Evolutionary conservation across 2,113 vertebrate genomes (phyloP).

Genomic region (Meles meles): DNA sequence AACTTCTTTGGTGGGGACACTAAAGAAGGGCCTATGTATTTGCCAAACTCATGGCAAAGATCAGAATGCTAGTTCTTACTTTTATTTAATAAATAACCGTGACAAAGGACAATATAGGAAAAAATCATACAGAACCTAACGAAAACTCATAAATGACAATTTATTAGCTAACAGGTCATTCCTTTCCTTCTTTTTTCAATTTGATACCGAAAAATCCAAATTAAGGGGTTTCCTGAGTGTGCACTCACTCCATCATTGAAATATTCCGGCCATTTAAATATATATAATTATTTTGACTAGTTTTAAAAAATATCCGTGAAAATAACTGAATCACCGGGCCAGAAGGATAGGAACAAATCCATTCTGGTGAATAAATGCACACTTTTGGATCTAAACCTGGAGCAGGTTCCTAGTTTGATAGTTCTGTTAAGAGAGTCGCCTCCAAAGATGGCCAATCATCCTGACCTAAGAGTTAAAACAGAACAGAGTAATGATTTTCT

Average conservation of each 20-base stretch:
- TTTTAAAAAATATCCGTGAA: background rate
- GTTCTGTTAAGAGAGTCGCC: background rate
- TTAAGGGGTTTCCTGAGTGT: background rate
- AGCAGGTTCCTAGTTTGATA: background rate
- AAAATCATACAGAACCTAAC: background rate
- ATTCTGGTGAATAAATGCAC: conserved; percentile 8
- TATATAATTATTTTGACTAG: background rate
- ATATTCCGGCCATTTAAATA: background rate
- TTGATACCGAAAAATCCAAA: background rate
- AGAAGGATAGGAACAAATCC: background rate
- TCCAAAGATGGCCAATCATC: background rate
- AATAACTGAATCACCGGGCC: background rate
- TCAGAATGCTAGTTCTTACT: conserved; percentile 1
- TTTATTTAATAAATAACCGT: background rate
- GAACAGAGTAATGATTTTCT: background rate
- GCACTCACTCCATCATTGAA: background rate
- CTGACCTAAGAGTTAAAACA: background rate
- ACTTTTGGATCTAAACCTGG: background rate
- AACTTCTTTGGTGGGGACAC: too few species aligned
- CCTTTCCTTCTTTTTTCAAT: conserved; percentile 8
- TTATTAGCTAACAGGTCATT: background rate
- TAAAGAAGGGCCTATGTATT: background rate
- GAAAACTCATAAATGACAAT: background rate
- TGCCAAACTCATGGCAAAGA: background rate
- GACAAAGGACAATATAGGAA: background rate